These are phyloP conservation scores for Tympanuchus pallidicinctus DNA, from an alignment of 2,113 vertebrate species.

Conservation along the genomic window DNA sequence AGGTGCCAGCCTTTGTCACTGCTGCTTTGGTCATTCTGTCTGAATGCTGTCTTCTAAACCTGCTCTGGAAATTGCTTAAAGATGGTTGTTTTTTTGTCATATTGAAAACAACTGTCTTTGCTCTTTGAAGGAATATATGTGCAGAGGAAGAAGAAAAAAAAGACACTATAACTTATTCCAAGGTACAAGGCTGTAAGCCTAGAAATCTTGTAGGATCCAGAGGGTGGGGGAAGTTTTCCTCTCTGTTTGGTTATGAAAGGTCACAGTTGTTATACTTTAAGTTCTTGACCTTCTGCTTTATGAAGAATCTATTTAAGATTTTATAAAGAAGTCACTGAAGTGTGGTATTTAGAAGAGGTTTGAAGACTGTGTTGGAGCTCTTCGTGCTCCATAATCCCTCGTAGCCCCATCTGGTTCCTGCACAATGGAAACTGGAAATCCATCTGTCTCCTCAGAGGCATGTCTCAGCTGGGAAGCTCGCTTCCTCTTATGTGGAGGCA, in stretches of 20 bases:
- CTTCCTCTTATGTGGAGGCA: not conserved
- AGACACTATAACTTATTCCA: not conserved
- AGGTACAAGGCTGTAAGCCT: not conserved
- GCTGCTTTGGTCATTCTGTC: not conserved
- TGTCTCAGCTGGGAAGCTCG: not conserved
- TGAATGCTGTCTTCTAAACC: not conserved
- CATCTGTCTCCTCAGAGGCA: not conserved
- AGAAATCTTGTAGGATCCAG: not conserved
- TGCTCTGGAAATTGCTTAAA: not conserved
- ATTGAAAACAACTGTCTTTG: not conserved
- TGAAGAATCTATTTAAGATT: not conserved
- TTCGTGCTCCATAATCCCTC: not conserved
- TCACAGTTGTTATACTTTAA: not conserved
- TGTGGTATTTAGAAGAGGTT: not conserved
- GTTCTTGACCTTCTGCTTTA: conserved; percentile 6
- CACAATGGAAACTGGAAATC: not conserved
- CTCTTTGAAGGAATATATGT: not conserved
- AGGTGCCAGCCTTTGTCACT: not conserved
- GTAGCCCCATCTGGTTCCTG: not conserved
- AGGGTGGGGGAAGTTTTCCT: not conserved
- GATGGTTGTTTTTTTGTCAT: not conserved
- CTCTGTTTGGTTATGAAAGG: not conserved
- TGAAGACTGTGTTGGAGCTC: not conserved
- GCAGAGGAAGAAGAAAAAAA: not conserved
- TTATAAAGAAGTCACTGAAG: not conserved